These are phyloP conservation scores for Tetramorium simillimum DNA, from an alignment of 1,140 invertebrate genomes.

Conservation along the genomic window DNA sequence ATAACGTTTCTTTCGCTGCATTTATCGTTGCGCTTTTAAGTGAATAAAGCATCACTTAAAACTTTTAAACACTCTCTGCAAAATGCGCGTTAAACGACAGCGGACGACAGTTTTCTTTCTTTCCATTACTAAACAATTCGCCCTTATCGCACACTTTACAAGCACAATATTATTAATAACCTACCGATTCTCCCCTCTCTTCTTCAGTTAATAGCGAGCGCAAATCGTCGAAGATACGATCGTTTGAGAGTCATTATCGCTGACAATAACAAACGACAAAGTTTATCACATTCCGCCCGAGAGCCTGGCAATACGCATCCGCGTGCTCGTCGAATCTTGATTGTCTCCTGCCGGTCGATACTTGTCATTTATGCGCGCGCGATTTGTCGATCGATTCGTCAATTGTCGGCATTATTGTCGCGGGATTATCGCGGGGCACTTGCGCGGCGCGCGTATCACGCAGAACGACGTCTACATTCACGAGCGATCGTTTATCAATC, in stretches of 20 bases:
- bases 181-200: background rate
- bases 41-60: background rate
- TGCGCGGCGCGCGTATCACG: background rate
- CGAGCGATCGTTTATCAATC: background rate
- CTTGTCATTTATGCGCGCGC: background rate
- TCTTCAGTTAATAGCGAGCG: background rate
- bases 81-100: background rate
- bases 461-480: background rate
- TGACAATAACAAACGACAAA: background rate
- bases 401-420: constrained; percentile 20
- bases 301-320: background rate
- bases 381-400: background rate
- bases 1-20: background rate
- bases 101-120: background rate
- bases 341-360: background rate
- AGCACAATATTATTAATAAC: background rate
- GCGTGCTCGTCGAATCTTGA: background rate
- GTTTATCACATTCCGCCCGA: background rate
- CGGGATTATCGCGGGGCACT: background rate
- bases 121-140: background rate
- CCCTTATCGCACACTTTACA: background rate
- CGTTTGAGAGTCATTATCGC: constrained; percentile 1
- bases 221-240: background rate
- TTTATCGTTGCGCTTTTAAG: background rate
- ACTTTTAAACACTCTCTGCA: background rate